Base-by-base conservation (phyloP, 2,113 vertebrate genomes). In the Neogobius melanostomus region DNA sequence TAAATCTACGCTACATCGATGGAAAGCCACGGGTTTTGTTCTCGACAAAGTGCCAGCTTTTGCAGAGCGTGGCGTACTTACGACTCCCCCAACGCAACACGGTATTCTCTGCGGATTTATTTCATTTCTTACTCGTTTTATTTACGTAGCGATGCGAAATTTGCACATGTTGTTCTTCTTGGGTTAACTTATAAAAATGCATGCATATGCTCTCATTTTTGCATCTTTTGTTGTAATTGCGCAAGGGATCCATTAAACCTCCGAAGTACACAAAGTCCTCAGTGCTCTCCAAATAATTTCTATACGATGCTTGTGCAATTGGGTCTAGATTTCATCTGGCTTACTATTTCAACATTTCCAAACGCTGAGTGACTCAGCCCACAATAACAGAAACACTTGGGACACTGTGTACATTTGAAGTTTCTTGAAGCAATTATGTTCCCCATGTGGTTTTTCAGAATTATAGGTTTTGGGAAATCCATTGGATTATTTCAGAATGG, bases 81-180 rank as follows among this genome's bases (percentile, higher is more conserved):
- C 10, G 36, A 5, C 15, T 6, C 11, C 2, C 0, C 51, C 15
- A 44, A 69, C 67, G 81, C 65, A 12, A 65, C 76, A 79, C 66
- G 0, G 43, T 76, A 73, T 76, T 62, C 73, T 54, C 46, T 3
- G 11, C 6, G 48, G 9, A 7, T 8, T 45, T 61, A n/a, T n/a
- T 10, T 14, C 10, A n/a, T n/a, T 14, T 0, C 10, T 4, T 45
- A 15, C 14, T 61, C 12, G 28, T 36, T 36, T n/a, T 15, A 8
- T 60, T 43, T 57, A 10, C 54, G 36, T 11, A 5, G 17, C 1
- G 48, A 11, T 36, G 28, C 28, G 28, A 5, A 36, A 36, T 36
- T 36, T 36, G 28, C 28, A 36, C 28, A 36, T 3, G 28, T 36
- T 36, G 28, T 36, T 36, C 2, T 36, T 36, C 28, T 36, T 57